phyloP scores from a whole-genome alignment of 2,888 invertebrate species.

The Polyommatus icarus region DNA sequence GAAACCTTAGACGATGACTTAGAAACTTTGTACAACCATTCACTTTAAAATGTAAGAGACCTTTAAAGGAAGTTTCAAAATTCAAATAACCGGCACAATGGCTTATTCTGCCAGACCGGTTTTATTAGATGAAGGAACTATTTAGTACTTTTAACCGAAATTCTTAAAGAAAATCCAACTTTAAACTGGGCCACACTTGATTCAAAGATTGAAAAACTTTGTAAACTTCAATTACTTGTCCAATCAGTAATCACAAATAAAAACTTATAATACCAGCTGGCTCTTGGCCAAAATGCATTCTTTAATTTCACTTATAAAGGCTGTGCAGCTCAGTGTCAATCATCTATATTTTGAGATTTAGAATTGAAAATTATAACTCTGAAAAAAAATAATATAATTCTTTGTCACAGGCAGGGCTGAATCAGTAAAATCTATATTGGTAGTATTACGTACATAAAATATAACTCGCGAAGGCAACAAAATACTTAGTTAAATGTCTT shows the following conservation, averaged over 20 bases:
- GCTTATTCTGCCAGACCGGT: neutral
- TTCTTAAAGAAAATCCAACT: neutral
- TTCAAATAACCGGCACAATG: neutral
- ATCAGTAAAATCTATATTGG: neutral
- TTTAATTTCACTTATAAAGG: no score
- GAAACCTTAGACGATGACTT: neutral
- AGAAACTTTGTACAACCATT: constrained; percentile 8
- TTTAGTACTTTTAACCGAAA: neutral
- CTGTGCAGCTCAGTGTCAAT: no score
- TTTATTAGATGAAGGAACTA: neutral
- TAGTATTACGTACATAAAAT: neutral
- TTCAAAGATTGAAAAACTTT: neutral
- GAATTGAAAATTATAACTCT: no score
- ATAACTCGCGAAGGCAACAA: neutral
- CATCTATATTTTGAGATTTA: no score
- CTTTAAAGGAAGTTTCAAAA: neutral
- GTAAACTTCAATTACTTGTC: neutral
- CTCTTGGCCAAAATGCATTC: no score
- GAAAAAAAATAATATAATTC: no score
- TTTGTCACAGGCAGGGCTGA: neutral
- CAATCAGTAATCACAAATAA: no score
- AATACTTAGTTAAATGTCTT: neutral
- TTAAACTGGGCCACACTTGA: neutral
- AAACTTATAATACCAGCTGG: no score
- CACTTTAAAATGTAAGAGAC: constrained; percentile 1